Conservation (phyloP, 2,888 invertebrate species). For the Trilocha varians region DNA sequence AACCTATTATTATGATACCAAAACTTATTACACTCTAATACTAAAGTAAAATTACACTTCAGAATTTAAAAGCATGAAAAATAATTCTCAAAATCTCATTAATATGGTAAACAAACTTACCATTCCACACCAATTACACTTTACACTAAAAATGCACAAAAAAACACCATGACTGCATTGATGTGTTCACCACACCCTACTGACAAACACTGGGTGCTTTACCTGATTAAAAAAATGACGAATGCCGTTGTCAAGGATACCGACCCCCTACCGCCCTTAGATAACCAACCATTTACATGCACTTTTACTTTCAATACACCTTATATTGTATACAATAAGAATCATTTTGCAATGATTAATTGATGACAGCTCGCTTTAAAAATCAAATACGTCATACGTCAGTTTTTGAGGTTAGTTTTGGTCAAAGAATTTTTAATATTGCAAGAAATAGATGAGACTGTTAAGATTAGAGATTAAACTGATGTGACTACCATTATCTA, state of each 20-base stretch:
- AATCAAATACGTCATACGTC: background rate
- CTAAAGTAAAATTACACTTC: too few species aligned
- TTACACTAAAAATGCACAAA: slow-evolving; percentile 7
- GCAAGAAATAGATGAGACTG: too few species aligned
- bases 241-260: slow-evolving; percentile 44
- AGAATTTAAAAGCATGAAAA: too few species aligned
- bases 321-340: slow-evolving; percentile 1
- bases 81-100: too few species aligned
- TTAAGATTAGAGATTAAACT: too few species aligned
- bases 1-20: too few species aligned
- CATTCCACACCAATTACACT: background rate
- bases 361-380: slow-evolving; percentile 6
- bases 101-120: too few species aligned
- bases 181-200: slow-evolving; percentile 34
- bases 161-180: slow-evolving; percentile 21
- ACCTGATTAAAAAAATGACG: slow-evolving; percentile 61
- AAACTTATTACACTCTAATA: too few species aligned
- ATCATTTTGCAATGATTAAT: slow-evolving; percentile 9
- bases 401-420: slow-evolving; percentile 14
- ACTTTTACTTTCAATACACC: background rate
- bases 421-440: too few species aligned
- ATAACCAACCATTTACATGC: slow-evolving; percentile 11
- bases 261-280: slow-evolving; percentile 47
- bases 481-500: too few species aligned
- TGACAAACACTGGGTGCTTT: slow-evolving; percentile 34